Evolutionary conservation across 2,888 invertebrate species (phyloP).

Genomic region (Catocala nupta): DNA sequence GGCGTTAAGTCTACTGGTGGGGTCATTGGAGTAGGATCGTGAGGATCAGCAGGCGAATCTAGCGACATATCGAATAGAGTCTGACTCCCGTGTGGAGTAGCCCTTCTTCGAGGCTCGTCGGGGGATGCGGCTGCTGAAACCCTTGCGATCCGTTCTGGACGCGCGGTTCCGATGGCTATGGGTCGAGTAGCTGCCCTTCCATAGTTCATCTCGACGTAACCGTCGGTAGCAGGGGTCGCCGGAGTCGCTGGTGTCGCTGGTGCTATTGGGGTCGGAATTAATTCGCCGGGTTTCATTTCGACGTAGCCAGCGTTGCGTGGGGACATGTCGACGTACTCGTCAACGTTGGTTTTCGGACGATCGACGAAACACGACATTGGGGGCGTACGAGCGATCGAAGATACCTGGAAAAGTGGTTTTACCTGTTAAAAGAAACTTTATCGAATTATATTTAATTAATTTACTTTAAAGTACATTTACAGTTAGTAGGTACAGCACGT

Average conservation of each 20-base stretch:
- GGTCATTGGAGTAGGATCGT: slow-evolving; percentile 74
- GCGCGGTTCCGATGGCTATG: slow-evolving; percentile 86
- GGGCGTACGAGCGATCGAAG: slow-evolving; percentile 62
- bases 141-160: slow-evolving; percentile 44
- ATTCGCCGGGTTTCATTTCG: slow-evolving; percentile 86
- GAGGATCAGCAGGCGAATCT: slow-evolving; percentile 90
- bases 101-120: slow-evolving; percentile 60
- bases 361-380: slow-evolving; percentile 62
- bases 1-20: slow-evolving; percentile 26
- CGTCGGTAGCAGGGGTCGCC: slow-evolving; percentile 54
- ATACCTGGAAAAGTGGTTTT: slow-evolving; percentile 7
- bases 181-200: slow-evolving; percentile 88
- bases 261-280: slow-evolving; percentile 29
- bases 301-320: slow-evolving; percentile 86
- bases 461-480: neutral
- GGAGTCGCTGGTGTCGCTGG: slow-evolving; percentile 25
- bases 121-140: slow-evolving; percentile 50
- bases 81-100: slow-evolving; percentile 88
- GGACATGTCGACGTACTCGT: slow-evolving; percentile 85
- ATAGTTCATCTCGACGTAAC: slow-evolving; percentile 85
- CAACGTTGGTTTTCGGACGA: slow-evolving; percentile 59
- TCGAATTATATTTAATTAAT: too few relatives aligned
- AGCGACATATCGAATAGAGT: slow-evolving; percentile 90
- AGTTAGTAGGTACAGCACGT: too few relatives aligned
- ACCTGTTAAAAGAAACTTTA: too few relatives aligned